Base-by-base conservation (phyloP, 2,797 vertebrate species). In the Alfaro cultratus region DNA sequence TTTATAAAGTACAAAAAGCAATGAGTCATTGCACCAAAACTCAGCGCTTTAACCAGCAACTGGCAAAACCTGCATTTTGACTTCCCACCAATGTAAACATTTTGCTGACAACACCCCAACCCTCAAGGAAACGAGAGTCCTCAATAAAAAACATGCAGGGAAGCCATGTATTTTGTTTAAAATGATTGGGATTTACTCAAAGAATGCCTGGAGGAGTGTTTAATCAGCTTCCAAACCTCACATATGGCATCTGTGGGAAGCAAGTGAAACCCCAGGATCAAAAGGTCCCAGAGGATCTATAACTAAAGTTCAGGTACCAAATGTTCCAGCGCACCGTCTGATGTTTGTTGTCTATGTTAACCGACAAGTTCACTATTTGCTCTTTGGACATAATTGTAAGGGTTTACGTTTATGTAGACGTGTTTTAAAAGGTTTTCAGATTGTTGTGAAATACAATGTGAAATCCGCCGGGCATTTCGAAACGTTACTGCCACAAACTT, bases 51-150 rank as follows among this genome's bases (percentile, higher is more conserved):
- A n/a, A 72, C 68, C 68, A 72, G 13, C 26, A 72, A 31, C 18
- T 72, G 41, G 43, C 41, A 72, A 72, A 41, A 72, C 68, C 68
- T 29, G 43, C 68, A 46, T 72, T 72, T 72, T 46, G 68, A 31
- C 43, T 72, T 72, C 68, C 68, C 68, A 46, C 68, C 43, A 46
- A 72, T 72, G 41, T 72, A 72, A 72, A 72, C 68, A 72, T 29
- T 46, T 72, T 46, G 68, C 68, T 72, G 41, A 72, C 68, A 46
- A 71, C 68, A 72, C 43, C 12, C 67, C 23, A 16, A 8, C 67
- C 39, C 39, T 31, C n/a, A 72, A n/a, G 12, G 1, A 15, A 45
- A 31, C 26, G 46, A 45, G 36, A 29, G 5, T 26, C 11, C 68
- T 68, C 11, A 11, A 68, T 41, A 41, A 41, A 41, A 72, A 9